A percentile compares a stretch with the other conserved stretches of the same genome.
Conservation (phyloP, 2,888 invertebrate genomes). For the Eurytoma californica region DNA sequence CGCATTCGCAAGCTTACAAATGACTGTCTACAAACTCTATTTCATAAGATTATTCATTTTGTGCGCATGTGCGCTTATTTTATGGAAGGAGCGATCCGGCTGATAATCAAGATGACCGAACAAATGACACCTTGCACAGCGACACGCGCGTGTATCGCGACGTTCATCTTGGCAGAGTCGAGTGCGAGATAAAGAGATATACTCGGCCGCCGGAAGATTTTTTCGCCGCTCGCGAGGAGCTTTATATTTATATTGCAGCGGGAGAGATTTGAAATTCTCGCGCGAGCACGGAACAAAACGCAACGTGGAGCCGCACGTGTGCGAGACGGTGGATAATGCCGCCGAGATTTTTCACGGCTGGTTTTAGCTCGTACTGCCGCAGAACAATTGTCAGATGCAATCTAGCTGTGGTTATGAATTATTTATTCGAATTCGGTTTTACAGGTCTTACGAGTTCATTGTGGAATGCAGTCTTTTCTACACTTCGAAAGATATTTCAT, state of each 20-base stretch:
- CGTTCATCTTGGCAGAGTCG: constrained; percentile 18
- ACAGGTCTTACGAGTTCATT: too few species aligned
- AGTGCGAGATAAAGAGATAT: not conserved
- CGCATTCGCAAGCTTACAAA: not conserved
- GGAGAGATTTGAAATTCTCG: constrained; percentile 24
- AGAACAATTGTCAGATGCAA: not conserved
- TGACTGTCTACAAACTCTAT: not conserved
- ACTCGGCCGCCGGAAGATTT: constrained; percentile 37
- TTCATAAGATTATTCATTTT: too few species aligned
- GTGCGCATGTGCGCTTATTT: not conserved
- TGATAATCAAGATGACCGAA: constrained; percentile 50
- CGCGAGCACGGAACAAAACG: constrained; percentile 8
- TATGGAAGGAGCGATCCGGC: constrained; percentile 9
- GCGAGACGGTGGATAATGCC: not conserved
- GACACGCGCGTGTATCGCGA: constrained; percentile 23
- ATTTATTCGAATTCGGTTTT: too few species aligned
- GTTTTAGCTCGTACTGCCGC: not conserved
- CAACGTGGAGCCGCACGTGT: not conserved
- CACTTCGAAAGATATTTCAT: too few species aligned
- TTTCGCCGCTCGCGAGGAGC: constrained; percentile 18
- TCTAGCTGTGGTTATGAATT: not conserved
- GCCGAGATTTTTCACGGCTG: not conserved
- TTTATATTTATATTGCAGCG: constrained; percentile 19
- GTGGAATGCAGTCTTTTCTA: too few species aligned
- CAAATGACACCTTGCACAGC: constrained; percentile 47